Evolutionary conservation across 2,797 vertebrate genomes (phyloP), one percentile per base, ranked within the genome.

Genomic region (Sphaeramia orbicularis): DNA sequence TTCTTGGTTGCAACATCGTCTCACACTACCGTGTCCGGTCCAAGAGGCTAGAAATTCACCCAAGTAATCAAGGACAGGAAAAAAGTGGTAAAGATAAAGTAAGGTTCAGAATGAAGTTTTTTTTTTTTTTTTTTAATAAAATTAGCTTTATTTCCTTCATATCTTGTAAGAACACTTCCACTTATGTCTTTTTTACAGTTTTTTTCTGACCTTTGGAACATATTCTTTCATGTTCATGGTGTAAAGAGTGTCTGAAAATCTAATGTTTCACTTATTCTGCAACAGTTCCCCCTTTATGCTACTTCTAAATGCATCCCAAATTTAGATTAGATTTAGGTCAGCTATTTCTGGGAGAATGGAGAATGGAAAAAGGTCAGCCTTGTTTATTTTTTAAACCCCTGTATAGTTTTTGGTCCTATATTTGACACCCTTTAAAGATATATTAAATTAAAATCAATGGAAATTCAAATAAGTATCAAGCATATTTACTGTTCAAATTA

Each of bases 1-100:
- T 84, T 79, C 85, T 76, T 13, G 56, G 54, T 69, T 88, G 74
- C 80, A 78, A 90, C 71, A 83, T 52, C 6, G 71, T 87, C 81
- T 88, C 70, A 78, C 74, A 71, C 73, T 15, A 4, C 48, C 6
- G 63, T 6, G 49, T 86, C 76, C 72, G 57, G 58, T 58, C 57
- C 19, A 44, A 50, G 53, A 61, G 68, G 32, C 43, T 78, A 69
- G 64, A 84, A 83, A 74, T 73, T 55, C 65, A 77, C 38, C 43
- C 43, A 42, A 57, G 61, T 7, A 51, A 54, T 73, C 65, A 84
- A 69, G 63, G 65, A 38, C 16, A 56, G 76, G 60, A 47, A 58
- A 62, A 85, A 59, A 72, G 44, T 19, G 7, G 16, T 42, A 30
- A 48, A 67, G 24, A 11, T 47, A 50, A 71, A 64, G 53, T 12